Evolutionary conservation across 1,140 invertebrate species (phyloP).

Genomic region (Drosophila eugracilis): DNA sequence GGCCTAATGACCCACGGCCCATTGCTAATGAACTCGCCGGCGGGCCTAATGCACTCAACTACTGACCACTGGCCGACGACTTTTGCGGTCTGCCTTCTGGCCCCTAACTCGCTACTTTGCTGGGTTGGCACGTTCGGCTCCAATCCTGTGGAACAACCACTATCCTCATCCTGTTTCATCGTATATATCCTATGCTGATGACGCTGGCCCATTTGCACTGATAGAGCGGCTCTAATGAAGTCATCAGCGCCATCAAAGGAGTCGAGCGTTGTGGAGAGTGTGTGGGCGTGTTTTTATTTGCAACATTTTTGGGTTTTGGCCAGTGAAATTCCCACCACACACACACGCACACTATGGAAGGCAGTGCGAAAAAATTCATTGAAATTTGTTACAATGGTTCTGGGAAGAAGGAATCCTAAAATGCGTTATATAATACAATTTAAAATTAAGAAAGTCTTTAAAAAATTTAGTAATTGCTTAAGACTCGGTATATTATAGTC

Average conservation of each 20-base stretch:
- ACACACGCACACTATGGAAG: neutral
- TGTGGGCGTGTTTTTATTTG: slow-evolving; percentile 69
- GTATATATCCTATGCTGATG: slow-evolving; percentile 50
- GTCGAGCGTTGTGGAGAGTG: slow-evolving; percentile 28
- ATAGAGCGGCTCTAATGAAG: slow-evolving; percentile 80
- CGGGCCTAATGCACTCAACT: slow-evolving; percentile 68
- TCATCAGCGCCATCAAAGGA: slow-evolving; percentile 74
- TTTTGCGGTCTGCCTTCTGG: slow-evolving; percentile 59
- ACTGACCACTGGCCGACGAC: slow-evolving; percentile 60
- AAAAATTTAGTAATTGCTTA: too few relatives aligned
- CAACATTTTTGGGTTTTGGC: slow-evolving; percentile 48
- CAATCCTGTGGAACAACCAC: neutral
- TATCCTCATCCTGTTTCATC: neutral
- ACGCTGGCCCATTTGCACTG: slow-evolving; percentile 69
- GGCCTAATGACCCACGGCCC: slow-evolving; percentile 61
- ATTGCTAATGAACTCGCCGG: slow-evolving; percentile 69
- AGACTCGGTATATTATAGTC: too few relatives aligned
- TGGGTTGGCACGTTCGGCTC: slow-evolving; percentile 16
- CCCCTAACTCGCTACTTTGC: slow-evolving; percentile 24
- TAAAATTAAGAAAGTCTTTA: too few relatives aligned
- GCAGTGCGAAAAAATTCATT: neutral
- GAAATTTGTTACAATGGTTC: neutral
- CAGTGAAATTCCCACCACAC: slow-evolving; percentile 22
- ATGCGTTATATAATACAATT: too few relatives aligned
- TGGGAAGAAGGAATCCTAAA: too few relatives aligned